Percentiles rank a stretch among this genome's conserved stretches.
These are phyloP conservation scores for Geotrupes spiniger DNA, from an alignment of 2,888 invertebrate species.

Conservation along the genomic window DNA sequence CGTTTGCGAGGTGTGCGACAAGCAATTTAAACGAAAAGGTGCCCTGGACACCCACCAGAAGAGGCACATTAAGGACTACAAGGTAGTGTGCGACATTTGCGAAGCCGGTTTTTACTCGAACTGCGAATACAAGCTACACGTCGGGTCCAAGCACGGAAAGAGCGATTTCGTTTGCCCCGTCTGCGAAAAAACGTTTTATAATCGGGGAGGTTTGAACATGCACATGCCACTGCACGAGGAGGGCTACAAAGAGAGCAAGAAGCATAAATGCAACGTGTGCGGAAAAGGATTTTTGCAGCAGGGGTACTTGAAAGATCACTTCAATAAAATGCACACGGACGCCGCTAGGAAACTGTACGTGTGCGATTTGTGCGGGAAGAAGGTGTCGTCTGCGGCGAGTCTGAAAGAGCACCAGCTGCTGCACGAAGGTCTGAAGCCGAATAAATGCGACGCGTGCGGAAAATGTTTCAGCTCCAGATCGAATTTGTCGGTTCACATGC, in stretches of 20 bases:
- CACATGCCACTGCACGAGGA: background rate
- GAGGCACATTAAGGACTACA: background rate
- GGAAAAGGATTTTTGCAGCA: background rate
- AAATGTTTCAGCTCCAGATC: slow-evolving; percentile 53
- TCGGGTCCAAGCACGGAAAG: background rate
- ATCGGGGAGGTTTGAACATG: background rate
- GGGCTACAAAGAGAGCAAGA: background rate
- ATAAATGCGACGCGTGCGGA: slow-evolving; percentile 63
- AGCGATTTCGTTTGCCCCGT: background rate
- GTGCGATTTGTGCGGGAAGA: background rate
- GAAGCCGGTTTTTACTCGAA: background rate
- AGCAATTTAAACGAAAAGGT: background rate
- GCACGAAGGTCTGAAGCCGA: slow-evolving; percentile 58
- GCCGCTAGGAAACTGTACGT: background rate
- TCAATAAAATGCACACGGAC: background rate
- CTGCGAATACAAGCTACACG: slow-evolving; percentile 1
- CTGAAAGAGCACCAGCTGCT: slow-evolving; percentile 44
- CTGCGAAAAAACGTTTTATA: background rate
- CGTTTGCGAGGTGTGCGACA: slow-evolving; percentile 9
- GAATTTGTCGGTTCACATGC: slow-evolving; percentile 55
- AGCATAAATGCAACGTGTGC: slow-evolving; percentile 4
- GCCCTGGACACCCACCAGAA: slow-evolving; percentile 58
- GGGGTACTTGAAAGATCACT: background rate
- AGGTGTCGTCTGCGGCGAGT: background rate
- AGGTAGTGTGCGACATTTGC: background rate